A percentile compares a stretch with the other conserved stretches of the same genome.
Evolutionary conservation across 2,113 vertebrate genomes (phyloP).

Genomic region (Ailurus styani): DNA sequence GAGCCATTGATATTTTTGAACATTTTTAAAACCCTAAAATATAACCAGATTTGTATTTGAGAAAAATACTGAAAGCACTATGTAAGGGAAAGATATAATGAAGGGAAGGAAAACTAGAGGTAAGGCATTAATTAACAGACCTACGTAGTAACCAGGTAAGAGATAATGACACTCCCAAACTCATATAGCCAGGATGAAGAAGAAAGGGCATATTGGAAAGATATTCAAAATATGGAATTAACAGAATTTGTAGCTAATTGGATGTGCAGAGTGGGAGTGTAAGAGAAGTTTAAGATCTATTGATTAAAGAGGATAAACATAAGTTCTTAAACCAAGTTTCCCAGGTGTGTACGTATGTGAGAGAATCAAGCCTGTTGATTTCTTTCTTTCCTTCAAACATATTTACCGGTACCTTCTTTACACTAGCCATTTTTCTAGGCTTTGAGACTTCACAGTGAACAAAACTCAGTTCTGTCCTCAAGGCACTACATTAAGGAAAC

Average conservation of each 20-base stretch:
- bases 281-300: not conserved
- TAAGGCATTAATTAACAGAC: not conserved
- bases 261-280: not conserved
- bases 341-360: not conserved
- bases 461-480: not conserved
- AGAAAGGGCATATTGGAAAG: not conserved
- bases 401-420: not conserved
- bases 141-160: not conserved
- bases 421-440: not conserved
- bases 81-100: not conserved
- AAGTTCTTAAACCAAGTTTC: not conserved
- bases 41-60: not conserved
- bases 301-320: not conserved
- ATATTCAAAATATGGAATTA: not conserved
- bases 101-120: not conserved
- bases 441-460: not conserved
- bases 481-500: not conserved
- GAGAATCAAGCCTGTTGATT: not conserved
- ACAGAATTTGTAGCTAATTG: not conserved
- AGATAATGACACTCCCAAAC: not conserved
- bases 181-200: not conserved
- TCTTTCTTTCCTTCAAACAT: not conserved
- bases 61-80: not conserved
- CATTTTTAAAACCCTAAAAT: not conserved
- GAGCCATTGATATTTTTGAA: not conserved